Base-by-base conservation (phyloP, 1,140 invertebrate genomes). In the Brachionus asplanchnoidis region DNA sequence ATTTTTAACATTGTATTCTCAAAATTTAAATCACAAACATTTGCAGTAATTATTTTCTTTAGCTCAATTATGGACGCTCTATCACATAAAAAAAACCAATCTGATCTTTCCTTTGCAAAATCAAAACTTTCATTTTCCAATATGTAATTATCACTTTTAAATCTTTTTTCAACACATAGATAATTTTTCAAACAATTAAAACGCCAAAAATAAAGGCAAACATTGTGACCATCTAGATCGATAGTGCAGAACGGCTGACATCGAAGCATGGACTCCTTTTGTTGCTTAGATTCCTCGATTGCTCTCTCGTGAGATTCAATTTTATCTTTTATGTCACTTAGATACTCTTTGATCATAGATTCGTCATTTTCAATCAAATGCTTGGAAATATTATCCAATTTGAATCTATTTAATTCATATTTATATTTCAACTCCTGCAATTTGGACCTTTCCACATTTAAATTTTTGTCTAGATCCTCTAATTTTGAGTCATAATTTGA, bases 161-260 rank as follows among this genome's bases (percentile, higher is more conserved):
- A 42, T 42, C 40, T n/a, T 42, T 73, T 73, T 42, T 73, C 68
- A 73, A 73, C 42, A n/a, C 32, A 20, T 44, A 73, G 11, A 42
- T 20, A 42, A 73, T 73, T 73, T 20, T 73, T 73, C 42, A 73
- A 73, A n/a, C 68, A 73, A 7, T 73, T 32, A 20, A 73, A 73
- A 23, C 40, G 36, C 68, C 68, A 73, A 73, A 73, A 73, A 73
- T 20, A 44, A 42, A 73, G 36, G 2, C 32, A 9, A 73, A 40
- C 17, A 42, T 73, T 73, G 8, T 73, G 14, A 42, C 20, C 17
- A 1, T 40, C 17, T 20, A 73, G n/a, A 20, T 73, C 32, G 9
- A 73, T 17, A 0, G 7, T 2, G 42, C 68, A 9, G 8, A 73
- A 73, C 42, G 68, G 68, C n/a, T 42, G 14, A 60, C n/a, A 20